These are phyloP conservation scores for Ptychadena robeensis DNA, from an alignment of 2,797 vertebrate genomes.

Conservation along the genomic window DNA sequence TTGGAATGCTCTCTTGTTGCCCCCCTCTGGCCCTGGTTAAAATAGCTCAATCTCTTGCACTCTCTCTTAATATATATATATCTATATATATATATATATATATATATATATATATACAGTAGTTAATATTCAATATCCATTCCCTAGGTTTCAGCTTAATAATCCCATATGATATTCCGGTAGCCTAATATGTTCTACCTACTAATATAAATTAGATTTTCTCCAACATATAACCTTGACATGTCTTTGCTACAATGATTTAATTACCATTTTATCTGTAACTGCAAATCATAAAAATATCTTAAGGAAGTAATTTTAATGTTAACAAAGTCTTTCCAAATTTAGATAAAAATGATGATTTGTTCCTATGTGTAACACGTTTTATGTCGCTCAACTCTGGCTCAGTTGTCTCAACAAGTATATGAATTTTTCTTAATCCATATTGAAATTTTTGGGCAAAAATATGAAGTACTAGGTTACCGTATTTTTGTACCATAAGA, in stretches of 20 bases:
- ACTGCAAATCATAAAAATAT: neutral
- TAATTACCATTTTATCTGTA: neutral
- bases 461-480: too few relatives aligned
- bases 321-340: neutral
- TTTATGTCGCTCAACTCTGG: too few relatives aligned
- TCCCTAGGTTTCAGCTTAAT: too few relatives aligned
- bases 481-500: too few relatives aligned
- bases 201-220: neutral
- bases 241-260: neutral
- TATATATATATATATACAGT: too few relatives aligned
- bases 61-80: too few relatives aligned
- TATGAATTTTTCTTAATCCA: neutral
- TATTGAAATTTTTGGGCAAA: neutral
- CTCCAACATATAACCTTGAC: neutral
- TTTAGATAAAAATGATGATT: neutral
- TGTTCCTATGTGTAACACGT: neutral
- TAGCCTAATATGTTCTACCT: too few relatives aligned
- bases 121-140: too few relatives aligned
- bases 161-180: too few relatives aligned
- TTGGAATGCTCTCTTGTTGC: slow-evolving; percentile 50
- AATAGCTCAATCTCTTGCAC: slow-evolving; percentile 9
- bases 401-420: neutral
- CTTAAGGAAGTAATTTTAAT: neutral
- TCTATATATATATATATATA: too few relatives aligned
- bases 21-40: slow-evolving; percentile 52